phyloP scores from a whole-genome alignment of 2,113 vertebrate species.

The Elachura formosa region DNA sequence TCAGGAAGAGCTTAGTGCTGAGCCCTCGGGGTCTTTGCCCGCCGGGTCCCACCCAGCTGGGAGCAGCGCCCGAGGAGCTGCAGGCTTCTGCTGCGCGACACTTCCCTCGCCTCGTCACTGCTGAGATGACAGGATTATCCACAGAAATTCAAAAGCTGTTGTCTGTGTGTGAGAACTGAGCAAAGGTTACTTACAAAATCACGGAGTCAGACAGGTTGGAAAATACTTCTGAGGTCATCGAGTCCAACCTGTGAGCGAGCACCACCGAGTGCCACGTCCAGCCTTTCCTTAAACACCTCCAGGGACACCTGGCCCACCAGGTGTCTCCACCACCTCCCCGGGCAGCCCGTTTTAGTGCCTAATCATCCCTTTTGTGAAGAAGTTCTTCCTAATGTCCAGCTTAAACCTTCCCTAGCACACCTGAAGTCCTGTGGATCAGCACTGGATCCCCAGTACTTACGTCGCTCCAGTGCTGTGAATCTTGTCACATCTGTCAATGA shows the following conservation, averaged over 20 bases:
- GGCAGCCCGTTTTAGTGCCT: neutral
- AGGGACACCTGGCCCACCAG: no score
- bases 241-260: neutral
- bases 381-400: neutral
- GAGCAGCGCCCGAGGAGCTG: neutral
- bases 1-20: no score
- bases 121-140: neutral
- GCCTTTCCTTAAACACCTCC: neutral
- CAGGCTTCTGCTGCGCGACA: rapidly evolving
- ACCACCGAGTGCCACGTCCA: neutral
- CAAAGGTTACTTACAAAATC: neutral
- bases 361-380: neutral
- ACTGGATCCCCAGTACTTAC: rapidly evolving
- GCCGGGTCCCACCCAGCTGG: rapidly evolving
- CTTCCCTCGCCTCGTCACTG: neutral
- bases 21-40: no score
- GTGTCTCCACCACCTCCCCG: neutral
- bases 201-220: rapidly evolving
- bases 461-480: rapidly evolving
- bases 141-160: rapidly evolving
- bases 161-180: neutral
- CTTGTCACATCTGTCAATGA: neutral
- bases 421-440: neutral
- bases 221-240: neutral
- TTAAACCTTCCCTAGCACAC: rapidly evolving